Percentiles rank a stretch among this genome's conserved stretches.
Evolutionary conservation across 1,140 invertebrate species (phyloP).

Genomic region (Cotesia glomerata): DNA sequence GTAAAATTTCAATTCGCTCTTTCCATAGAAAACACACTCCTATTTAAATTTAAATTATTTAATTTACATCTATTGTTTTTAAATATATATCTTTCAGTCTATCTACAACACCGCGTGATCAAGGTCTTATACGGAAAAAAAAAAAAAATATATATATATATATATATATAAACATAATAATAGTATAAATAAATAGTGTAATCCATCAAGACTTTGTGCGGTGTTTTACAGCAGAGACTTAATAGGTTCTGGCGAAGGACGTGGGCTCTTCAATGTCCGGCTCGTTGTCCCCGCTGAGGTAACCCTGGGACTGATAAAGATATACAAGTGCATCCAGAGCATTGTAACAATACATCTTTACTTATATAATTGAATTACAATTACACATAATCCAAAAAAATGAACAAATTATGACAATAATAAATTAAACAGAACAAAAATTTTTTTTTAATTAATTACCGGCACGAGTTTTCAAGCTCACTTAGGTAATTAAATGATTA

Average conservation of each 20-base stretch:
- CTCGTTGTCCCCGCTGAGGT: constrained; percentile 54
- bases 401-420: background rate
- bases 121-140: background rate
- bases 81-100: constrained; percentile 47
- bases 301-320: constrained; percentile 56
- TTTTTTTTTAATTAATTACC: too few species aligned
- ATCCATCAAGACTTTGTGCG: background rate
- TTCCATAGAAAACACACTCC: constrained; percentile 29
- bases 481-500: constrained; percentile 3
- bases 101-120: constrained; percentile 44
- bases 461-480: constrained; percentile 23
- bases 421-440: background rate
- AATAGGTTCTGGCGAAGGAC: constrained; percentile 52
- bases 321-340: constrained; percentile 60
- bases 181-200: background rate
- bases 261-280: constrained; percentile 53
- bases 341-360: background rate
- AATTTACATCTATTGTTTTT: constrained; percentile 26
- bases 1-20: constrained; percentile 36
- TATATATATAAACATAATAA: background rate
- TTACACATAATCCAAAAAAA: background rate
- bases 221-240: constrained; percentile 14
- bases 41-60: constrained; percentile 9
- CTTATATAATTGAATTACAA: background rate
- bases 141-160: background rate